A percentile compares a stretch with the other conserved stretches of the same genome.
Evolutionary conservation across 2,888 invertebrate species (phyloP).

Genomic region (Schizotus pectinicornis): DNA sequence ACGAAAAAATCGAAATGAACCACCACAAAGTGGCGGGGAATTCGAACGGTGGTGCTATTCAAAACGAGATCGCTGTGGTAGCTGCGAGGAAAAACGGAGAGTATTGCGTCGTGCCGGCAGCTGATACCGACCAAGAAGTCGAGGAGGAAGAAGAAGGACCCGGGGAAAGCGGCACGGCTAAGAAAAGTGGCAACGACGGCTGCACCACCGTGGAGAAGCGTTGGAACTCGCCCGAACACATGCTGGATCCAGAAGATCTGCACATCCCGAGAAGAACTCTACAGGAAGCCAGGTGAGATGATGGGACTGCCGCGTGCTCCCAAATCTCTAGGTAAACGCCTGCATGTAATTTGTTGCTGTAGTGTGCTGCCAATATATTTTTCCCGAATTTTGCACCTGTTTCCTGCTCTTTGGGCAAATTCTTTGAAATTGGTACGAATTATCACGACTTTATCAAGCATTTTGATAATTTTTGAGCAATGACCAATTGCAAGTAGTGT

Average conservation of each 20-base stretch:
- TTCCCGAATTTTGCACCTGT: no score
- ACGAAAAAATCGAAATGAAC: constrained; percentile 81
- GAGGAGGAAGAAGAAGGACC: constrained; percentile 65
- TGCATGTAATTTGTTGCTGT: not conserved
- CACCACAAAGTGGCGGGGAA: constrained; percentile 61
- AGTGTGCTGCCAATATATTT: not conserved
- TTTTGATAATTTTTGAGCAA: no score
- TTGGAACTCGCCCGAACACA: constrained; percentile 49
- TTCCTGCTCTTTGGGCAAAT: no score
- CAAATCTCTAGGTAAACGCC: not conserved
- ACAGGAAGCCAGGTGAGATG: constrained; percentile 65
- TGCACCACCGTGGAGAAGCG: constrained; percentile 29
- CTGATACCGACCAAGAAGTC: constrained; percentile 65
- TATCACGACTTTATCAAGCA: no score
- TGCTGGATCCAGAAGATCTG: constrained; percentile 43
- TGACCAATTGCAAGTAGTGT: no score
- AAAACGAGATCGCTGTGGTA: constrained; percentile 51
- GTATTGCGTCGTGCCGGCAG: constrained; percentile 71
- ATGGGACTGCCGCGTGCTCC: not conserved
- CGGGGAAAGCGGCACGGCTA: constrained; percentile 47
- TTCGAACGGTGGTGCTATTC: constrained; percentile 42
- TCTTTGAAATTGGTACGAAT: no score
- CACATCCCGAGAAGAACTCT: constrained; percentile 66
- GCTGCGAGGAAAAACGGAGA: constrained; percentile 68
- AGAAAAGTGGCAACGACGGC: constrained; percentile 37